These are phyloP conservation scores for Sarcophaga subvicina DNA, from an alignment of 2,888 invertebrate species.

Conservation along the genomic window DNA sequence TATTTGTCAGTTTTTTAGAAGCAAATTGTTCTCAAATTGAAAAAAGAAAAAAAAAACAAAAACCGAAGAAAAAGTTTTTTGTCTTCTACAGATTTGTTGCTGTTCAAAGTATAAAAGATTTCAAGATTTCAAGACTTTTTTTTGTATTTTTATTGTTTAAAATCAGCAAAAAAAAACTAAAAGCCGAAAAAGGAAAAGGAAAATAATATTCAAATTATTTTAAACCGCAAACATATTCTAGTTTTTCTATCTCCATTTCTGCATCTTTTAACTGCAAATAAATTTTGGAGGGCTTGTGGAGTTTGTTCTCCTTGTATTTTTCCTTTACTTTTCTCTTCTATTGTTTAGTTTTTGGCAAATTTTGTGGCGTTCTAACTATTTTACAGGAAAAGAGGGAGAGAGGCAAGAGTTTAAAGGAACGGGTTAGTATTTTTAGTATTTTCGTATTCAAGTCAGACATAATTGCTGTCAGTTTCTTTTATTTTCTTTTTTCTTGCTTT, in stretches of 20 bases:
- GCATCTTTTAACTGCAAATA: not conserved
- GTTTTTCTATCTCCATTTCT: no score
- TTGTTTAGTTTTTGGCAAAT: slow-evolving; percentile 3
- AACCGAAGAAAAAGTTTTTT: slow-evolving; percentile 20
- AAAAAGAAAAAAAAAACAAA: not conserved
- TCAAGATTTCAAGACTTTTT: not conserved
- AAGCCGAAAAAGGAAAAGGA: no score
- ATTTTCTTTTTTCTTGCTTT: not conserved
- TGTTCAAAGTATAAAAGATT: not conserved
- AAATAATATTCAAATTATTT: slow-evolving; percentile 32
- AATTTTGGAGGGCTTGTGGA: no score
- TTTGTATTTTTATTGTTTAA: slow-evolving; percentile 1
- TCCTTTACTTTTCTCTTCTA: not conserved
- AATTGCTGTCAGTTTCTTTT: slow-evolving; percentile 51
- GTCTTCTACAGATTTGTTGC: slow-evolving; percentile 37
- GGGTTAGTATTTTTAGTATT: slow-evolving; percentile 5
- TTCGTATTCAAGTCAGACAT: slow-evolving; percentile 46
- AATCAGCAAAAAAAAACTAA: not conserved
- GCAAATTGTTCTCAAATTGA: slow-evolving; percentile 2
- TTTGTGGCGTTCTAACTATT: not conserved
- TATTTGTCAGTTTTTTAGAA: slow-evolving; percentile 47
- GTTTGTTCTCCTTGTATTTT: no score
- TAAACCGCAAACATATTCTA: slow-evolving; percentile 14
- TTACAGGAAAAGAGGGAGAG: not conserved
- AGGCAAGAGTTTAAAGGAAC: not conserved